Conservation (phyloP, 2,113 vertebrate genomes). For the Crotalus viridis region DNA sequence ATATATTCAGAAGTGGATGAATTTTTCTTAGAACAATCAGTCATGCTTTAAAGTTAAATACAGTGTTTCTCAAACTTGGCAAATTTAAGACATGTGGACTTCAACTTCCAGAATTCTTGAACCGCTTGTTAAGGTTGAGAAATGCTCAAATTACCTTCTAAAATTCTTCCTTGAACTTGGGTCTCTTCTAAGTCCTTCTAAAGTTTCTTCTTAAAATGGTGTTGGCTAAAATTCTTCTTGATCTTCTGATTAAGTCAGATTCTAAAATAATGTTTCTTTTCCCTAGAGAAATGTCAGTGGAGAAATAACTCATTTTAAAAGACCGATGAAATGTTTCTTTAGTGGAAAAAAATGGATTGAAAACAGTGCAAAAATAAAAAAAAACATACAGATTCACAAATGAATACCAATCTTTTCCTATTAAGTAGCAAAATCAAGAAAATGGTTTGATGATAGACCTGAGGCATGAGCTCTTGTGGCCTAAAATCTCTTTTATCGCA, state of each 20-base stretch:
- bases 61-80: not conserved
- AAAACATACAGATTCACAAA: not conserved
- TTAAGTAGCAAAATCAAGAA: not conserved
- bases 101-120: not conserved
- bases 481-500: not conserved
- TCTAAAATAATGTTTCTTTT: not conserved
- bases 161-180: not conserved
- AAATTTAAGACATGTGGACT: not conserved
- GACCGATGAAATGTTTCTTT: not conserved
- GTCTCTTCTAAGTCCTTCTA: not conserved
- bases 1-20: not conserved
- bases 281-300: not conserved
- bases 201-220: not conserved
- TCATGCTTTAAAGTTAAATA: not conserved
- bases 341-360: not conserved
- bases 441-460: not conserved
- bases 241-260: not conserved
- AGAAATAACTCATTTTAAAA: not conserved
- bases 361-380: not conserved
- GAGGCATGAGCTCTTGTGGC: not conserved
- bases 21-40: not conserved
- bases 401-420: not conserved
- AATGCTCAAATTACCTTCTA: not conserved
- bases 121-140: not conserved
- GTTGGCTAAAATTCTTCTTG: not conserved